These are phyloP conservation scores for Peromyscus eremicus DNA, from an alignment of 2,797 vertebrate genomes.

Conservation along the genomic window DNA sequence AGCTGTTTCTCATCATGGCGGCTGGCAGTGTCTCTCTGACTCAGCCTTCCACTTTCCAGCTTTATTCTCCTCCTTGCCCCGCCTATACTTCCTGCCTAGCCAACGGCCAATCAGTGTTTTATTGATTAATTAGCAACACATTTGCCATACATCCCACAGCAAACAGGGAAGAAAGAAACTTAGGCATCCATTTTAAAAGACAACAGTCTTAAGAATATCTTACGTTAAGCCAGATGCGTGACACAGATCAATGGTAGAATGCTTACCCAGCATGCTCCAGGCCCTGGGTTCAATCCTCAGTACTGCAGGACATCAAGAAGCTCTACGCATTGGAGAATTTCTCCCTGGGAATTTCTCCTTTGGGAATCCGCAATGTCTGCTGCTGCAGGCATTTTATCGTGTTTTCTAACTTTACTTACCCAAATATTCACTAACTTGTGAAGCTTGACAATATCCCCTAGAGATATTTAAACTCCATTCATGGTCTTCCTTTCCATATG, in stretches of 20 bases:
- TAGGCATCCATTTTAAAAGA: neutral
- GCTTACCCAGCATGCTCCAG: neutral
- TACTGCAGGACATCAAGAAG: neutral
- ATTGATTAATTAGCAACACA: too few species aligned
- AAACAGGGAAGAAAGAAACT: neutral
- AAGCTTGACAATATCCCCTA: neutral
- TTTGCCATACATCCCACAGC: too few species aligned
- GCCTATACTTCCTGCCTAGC: too few species aligned
- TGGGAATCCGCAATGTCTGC: neutral
- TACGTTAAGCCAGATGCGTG: neutral
- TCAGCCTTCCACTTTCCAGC: too few species aligned
- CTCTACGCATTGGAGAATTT: neutral
- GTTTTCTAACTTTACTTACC: neutral
- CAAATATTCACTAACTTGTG: neutral
- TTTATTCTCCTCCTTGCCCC: too few species aligned
- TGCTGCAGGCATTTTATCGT: neutral
- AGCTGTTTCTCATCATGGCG: too few species aligned
- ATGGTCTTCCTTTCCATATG: neutral
- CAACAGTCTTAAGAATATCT: neutral
- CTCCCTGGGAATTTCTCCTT: neutral
- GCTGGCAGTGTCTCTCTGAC: too few species aligned
- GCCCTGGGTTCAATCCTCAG: neutral
- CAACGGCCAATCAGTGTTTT: too few species aligned
- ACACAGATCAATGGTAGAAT: neutral
- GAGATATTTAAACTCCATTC: neutral